Base-by-base conservation (phyloP, 1,140 invertebrate species). In the Drosophila pseudoananassae region DNA sequence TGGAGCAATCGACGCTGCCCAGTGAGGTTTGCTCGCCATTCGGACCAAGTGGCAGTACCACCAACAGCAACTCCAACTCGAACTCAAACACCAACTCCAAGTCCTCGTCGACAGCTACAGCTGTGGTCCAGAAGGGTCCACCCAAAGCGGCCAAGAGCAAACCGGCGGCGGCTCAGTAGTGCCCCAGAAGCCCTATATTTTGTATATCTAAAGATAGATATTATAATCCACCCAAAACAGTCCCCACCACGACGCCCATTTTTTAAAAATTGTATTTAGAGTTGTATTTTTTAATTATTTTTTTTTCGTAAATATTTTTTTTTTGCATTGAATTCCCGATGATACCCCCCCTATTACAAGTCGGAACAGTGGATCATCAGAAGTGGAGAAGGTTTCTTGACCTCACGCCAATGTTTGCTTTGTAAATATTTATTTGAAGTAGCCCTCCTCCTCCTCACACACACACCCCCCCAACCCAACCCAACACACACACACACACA, bases 341-440 rank as follows among this genome's bases (percentile, higher is more conserved):
- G 9, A 9, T 9, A 3, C 9, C n/a, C n/a, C n/a, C n/a, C n/a
- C n/a, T n/a, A n/a, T n/a, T n/a, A n/a, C 6, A 8, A 15, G 40
- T 15, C 20, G 54, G 31, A 68, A 45, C 9, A 25, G 61, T 36
- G 38, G 40, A 64, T 27, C 17, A 51, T 14, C 12, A 15, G n/a
- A 45, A 54, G 59, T 43, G 51, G 38, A 61, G n/a, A 31, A 46
- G 52, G 58, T 40, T 60, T 20, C 31, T 51, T 40, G 1, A 33
- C 23, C 14, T 14, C 1, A 31, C 20, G 8, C 47, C 65, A 53
- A 61, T 43, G 49, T 63, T 63, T 79, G 79, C 75, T 87, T 85
- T 85, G 81, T 85, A 85, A 80, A 85, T 85, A 85, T 85, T 85
- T 85, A 85, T 85, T 85, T 85, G 73, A 85, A 85, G 73, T 80